Percentiles rank a stretch among this genome's conserved stretches.
phyloP scores from a whole-genome alignment of 2,888 invertebrate species.

The Drosophila imparisetae region DNA sequence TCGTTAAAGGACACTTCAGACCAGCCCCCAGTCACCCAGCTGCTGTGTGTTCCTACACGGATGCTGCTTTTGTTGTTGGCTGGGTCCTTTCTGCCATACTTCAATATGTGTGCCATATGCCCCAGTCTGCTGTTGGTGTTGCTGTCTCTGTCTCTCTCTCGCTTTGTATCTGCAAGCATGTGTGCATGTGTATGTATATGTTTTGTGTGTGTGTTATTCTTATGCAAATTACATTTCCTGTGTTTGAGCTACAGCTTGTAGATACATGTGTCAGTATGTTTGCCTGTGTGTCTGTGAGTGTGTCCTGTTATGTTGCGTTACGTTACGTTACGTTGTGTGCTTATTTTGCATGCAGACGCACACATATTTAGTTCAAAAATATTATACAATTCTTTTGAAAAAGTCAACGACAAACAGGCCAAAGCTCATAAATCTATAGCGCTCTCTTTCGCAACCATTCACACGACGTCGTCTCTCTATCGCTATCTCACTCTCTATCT shows the following conservation, averaged over 20 bases:
- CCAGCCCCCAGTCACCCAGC: conserved; percentile 38
- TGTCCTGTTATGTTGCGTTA: conserved; percentile 15
- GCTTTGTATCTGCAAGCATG: conserved; percentile 1
- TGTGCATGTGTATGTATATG: conserved; percentile 12
- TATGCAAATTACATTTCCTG: conserved; percentile 80
- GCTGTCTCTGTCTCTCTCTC: conserved; percentile 9
- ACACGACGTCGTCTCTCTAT: not conserved
- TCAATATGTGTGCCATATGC: conserved; percentile 78
- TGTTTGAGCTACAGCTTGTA: conserved; percentile 80
- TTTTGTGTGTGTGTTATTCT: conserved; percentile 65
- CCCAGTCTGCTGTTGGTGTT: conserved; percentile 40
- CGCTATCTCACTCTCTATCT: not conserved
- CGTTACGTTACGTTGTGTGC: conserved; percentile 20
- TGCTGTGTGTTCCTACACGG: conserved; percentile 23
- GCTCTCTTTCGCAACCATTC: conserved; percentile 6
- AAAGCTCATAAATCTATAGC: conserved; percentile 70
- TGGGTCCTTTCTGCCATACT: conserved; percentile 65
- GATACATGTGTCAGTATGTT: conserved; percentile 65
- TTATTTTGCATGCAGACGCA: conserved; percentile 69
- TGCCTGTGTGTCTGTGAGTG: conserved; percentile 7
- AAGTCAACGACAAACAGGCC: conserved; percentile 73
- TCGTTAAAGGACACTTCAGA: conserved; percentile 77
- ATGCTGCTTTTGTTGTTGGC: conserved; percentile 38
- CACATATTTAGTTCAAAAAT: conserved; percentile 68
- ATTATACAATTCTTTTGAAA: conserved; percentile 77